Evolutionary conservation across 2,113 vertebrate species (phyloP).

Genomic region (Lophius piscatorius): DNA sequence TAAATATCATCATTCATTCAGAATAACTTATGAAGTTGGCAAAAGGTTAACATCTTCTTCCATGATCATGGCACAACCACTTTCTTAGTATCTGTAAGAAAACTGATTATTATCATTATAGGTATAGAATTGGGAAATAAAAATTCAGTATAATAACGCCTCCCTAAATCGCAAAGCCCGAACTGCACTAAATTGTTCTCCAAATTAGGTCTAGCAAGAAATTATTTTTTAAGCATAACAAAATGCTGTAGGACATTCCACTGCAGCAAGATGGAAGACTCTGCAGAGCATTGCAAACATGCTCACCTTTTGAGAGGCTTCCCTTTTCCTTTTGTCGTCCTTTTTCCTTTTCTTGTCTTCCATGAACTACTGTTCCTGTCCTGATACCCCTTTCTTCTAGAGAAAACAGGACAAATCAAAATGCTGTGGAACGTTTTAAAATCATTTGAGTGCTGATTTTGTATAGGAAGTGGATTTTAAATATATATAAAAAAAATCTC

Average conservation of each 20-base stretch:
- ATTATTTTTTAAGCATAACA: no score
- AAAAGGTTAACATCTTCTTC: no score
- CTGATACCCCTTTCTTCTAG: slow-evolving; percentile 90
- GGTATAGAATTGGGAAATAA: no score
- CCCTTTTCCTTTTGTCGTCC: slow-evolving; percentile 99
- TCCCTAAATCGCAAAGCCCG: no score
- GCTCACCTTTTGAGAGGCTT: slow-evolving; percentile 96
- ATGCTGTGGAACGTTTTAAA: neutral
- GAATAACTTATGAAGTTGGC: no score
- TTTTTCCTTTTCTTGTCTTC: slow-evolving; percentile 99
- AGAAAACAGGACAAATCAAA: slow-evolving; percentile 26
- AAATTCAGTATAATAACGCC: no score
- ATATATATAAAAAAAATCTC: neutral
- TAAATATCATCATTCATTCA: no score
- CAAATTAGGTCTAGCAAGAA: neutral
- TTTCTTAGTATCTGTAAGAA: no score
- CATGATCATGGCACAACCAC: no score
- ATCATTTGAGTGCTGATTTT: neutral
- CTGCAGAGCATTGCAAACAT: slow-evolving; percentile 8
- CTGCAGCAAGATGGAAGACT: neutral
- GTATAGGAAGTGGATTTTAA: neutral
- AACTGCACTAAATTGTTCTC: no score
- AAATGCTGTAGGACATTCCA: neutral
- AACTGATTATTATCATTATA: no score
- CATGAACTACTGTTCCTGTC: slow-evolving; percentile 99